A percentile compares a stretch with the other conserved stretches of the same genome.
These are phyloP conservation scores for Agrochola circellaris DNA, from an alignment of 2,888 invertebrate genomes.

Conservation along the genomic window DNA sequence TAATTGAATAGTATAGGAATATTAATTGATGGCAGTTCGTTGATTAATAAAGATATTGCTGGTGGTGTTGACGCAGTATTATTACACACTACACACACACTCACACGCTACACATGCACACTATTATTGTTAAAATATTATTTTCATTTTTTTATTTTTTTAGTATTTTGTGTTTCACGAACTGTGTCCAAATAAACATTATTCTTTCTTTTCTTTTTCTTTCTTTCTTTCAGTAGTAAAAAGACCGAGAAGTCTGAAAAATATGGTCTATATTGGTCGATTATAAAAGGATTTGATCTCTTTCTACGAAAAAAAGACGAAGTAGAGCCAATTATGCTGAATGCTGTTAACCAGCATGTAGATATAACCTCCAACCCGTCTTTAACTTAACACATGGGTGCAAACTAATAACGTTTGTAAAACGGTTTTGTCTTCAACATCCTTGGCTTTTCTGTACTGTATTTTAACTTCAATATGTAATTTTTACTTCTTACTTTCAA, in stretches of 20 bases:
- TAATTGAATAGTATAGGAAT: no score
- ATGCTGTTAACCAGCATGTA: not conserved
- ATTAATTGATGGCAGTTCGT: not conserved
- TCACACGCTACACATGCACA: no score
- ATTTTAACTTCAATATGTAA: not conserved
- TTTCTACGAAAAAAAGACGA: not conserved
- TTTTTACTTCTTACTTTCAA: conserved; percentile 18
- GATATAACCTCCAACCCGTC: not conserved
- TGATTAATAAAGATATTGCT: not conserved
- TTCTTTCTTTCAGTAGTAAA: no score
- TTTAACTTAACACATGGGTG: not conserved
- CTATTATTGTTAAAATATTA: no score
- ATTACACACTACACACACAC: no score
- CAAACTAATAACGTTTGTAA: not conserved
- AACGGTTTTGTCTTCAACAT: not conserved
- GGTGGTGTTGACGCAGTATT: not conserved
- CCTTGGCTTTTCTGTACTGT: not conserved
- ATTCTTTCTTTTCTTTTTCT: no score
- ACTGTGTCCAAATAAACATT: no score
- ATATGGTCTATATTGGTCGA: not conserved
- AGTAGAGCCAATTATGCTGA: not conserved
- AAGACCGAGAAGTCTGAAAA: not conserved
- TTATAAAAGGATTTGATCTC: not conserved
- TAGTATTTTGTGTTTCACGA: no score
- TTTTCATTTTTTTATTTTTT: no score